Evolutionary conservation across 2,888 invertebrate species (phyloP).

Genomic region (Polydrusus cervinus): DNA sequence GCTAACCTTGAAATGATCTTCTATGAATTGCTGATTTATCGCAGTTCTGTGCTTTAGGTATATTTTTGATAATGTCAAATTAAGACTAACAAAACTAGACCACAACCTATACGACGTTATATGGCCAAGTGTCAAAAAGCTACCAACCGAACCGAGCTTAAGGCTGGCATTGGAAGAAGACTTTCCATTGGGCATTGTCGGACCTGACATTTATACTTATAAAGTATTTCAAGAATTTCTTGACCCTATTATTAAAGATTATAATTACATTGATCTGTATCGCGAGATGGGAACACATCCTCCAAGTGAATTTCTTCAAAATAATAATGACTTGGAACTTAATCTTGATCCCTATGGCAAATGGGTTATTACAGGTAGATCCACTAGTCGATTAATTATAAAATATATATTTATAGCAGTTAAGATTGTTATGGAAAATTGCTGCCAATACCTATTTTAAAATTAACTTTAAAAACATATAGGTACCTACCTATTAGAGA

Average conservation of each 20-base stretch:
- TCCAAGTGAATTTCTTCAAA: constrained; percentile 72
- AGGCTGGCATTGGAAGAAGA: constrained; percentile 79
- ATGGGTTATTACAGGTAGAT: constrained; percentile 76
- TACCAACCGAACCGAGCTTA: constrained; percentile 76
- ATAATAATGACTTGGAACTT: constrained; percentile 58
- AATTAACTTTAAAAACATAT: too few relatives aligned
- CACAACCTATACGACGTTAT: constrained; percentile 92
- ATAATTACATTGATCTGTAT: constrained; percentile 81
- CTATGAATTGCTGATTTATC: background rate
- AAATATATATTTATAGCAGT: too few relatives aligned
- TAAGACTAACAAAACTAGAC: constrained; percentile 86
- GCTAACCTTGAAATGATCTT: too few relatives aligned
- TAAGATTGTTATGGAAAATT: background rate
- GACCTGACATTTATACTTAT: constrained; percentile 91
- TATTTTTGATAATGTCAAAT: constrained; percentile 83
- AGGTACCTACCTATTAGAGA: too few relatives aligned
- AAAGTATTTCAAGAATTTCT: constrained; percentile 88
- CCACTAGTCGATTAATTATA: background rate
- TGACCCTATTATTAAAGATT: constrained; percentile 86
- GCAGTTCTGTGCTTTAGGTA: constrained; percentile 74
- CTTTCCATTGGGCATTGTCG: constrained; percentile 84
- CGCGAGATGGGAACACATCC: constrained; percentile 81
- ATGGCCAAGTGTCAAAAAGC: constrained; percentile 90
- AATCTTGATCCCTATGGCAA: constrained; percentile 80
- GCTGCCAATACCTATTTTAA: background rate